Conservation (phyloP, 2,113 vertebrate genomes). For the Dipodomys ordii region DNA sequence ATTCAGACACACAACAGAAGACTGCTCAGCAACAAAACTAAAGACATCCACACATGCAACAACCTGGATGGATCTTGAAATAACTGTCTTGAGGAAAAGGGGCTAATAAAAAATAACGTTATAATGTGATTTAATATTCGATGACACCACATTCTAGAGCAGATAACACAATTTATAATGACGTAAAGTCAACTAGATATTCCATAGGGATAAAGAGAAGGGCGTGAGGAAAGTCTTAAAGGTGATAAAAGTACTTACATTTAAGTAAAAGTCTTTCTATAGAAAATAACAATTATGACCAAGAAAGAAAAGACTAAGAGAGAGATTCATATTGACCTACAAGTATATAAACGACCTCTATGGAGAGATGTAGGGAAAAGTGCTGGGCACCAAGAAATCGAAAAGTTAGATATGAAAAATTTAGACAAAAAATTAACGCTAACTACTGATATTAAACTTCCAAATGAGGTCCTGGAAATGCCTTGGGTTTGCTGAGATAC, state of each 20-base stretch:
- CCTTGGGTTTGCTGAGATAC: background rate
- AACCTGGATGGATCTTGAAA: conserved; percentile 7
- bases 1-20: background rate
- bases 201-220: background rate
- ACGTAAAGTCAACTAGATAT: background rate
- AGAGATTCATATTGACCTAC: background rate
- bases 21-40: background rate
- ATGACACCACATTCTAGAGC: conserved; percentile 32
- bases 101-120: background rate
- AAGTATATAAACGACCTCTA: background rate
- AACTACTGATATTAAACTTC: background rate
- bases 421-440: background rate
- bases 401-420: conserved; percentile 15
- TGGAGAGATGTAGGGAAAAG: background rate
- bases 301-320: background rate
- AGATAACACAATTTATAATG: background rate
- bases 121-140: background rate
- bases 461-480: background rate
- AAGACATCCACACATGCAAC: background rate
- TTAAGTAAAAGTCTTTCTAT: background rate
- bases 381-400: background rate
- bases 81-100: background rate
- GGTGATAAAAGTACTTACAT: background rate
- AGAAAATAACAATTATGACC: background rate
- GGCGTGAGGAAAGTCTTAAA: background rate